Evolutionary conservation across 1,140 invertebrate species (phyloP).

Genomic region (Eubasilissa regina): DNA sequence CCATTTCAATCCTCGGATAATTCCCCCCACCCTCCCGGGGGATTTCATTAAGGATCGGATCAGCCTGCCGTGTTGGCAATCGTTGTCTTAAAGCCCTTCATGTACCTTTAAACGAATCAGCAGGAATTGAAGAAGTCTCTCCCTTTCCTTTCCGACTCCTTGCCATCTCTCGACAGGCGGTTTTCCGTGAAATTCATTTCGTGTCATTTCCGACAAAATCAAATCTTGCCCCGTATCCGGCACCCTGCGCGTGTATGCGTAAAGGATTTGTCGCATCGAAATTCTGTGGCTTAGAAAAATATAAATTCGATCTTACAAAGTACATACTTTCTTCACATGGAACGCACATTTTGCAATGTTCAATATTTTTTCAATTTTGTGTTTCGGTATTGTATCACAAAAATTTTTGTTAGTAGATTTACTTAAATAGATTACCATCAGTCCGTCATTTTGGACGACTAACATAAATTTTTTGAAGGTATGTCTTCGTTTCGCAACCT

Average conservation of each 20-base stretch:
- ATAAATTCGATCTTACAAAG: no score
- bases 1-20: slow-evolving; percentile 51
- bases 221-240: slow-evolving; percentile 11
- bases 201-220: slow-evolving; percentile 34
- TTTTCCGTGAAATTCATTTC: slow-evolving; percentile 16
- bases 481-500: no score
- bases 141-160: neutral
- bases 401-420: no score
- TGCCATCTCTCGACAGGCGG: neutral
- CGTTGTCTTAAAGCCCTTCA: slow-evolving; percentile 27
- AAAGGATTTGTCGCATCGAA: no score
- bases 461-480: no score
- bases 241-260: slow-evolving; percentile 9
- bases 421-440: no score
- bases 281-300: no score
- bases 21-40: slow-evolving; percentile 50
- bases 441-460: no score
- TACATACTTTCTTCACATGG: no score
- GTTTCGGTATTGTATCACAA: no score
- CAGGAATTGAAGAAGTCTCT: slow-evolving; percentile 15
- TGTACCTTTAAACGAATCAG: slow-evolving; percentile 20
- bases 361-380: no score
- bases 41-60: slow-evolving; percentile 53
- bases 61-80: slow-evolving; percentile 28
- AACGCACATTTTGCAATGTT: no score